Evolutionary conservation across 1,140 invertebrate genomes (phyloP).

Genomic region (Drosophila ananassae): DNA sequence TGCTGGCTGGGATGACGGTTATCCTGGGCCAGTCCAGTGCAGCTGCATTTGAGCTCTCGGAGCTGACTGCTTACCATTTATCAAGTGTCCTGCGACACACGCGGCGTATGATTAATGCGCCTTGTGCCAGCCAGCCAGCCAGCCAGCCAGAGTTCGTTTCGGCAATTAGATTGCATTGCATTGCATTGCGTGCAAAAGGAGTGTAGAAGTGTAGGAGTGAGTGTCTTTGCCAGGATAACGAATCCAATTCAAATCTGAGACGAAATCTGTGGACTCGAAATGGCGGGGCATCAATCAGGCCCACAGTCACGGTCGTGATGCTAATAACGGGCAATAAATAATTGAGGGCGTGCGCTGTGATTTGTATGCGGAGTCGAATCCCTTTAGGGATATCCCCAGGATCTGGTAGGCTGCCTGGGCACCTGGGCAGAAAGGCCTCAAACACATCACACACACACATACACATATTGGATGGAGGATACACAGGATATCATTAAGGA

Average conservation of each 20-base stretch:
- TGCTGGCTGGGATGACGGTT: neutral
- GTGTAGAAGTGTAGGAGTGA: neutral
- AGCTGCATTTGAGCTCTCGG: slow-evolving; percentile 19
- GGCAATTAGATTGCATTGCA: slow-evolving; percentile 33
- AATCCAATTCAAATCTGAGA: neutral
- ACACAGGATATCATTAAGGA: slow-evolving; percentile 25
- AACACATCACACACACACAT: neutral
- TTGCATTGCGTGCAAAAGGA: neutral
- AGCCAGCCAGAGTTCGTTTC: slow-evolving; percentile 11
- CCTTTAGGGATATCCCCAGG: slow-evolving; percentile 1
- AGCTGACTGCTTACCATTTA: slow-evolving; percentile 54
- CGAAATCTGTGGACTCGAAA: slow-evolving; percentile 5
- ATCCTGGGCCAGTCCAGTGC: slow-evolving; percentile 14
- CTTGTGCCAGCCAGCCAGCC: neutral
- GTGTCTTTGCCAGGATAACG: slow-evolving; percentile 12
- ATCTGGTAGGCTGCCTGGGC: neutral
- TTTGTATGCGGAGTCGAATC: slow-evolving; percentile 20
- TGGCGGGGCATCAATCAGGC: slow-evolving; percentile 53
- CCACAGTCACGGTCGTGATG: slow-evolving; percentile 42
- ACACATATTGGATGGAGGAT: neutral
- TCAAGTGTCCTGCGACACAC: slow-evolving; percentile 51
- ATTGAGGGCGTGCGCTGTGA: slow-evolving; percentile 25
- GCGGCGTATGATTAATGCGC: slow-evolving; percentile 61
- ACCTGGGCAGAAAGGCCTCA: slow-evolving; percentile 10
- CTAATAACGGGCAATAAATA: slow-evolving; percentile 61